Base-by-base conservation (phyloP, 2,113 vertebrate genomes). In the Corythaixoides concolor region DNA sequence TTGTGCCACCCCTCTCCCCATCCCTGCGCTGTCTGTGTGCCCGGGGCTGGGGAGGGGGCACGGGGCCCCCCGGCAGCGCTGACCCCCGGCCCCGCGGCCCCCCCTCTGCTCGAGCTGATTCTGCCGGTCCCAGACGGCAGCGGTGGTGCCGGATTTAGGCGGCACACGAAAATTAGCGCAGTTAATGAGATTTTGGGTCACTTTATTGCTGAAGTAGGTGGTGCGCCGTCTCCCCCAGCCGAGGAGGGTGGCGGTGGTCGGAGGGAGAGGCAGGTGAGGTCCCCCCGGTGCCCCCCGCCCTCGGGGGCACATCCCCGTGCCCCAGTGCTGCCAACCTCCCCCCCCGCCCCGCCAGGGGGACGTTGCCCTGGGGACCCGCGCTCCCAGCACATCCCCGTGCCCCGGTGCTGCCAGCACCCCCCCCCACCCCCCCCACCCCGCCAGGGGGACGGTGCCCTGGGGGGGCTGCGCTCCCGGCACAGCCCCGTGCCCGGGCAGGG, bases 21-120 rank as follows among this genome's bases (percentile, higher is more conserved):
- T 35, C 37, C 5, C 6, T 4, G 1, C 28, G 69, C 43, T 73
- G 18, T 17, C 5, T 1, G 16, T 5, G 33, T 19, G 37, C 26
- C 58, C 9, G 37, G 5, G 47, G 56, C 67, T 86, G 39, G 39
- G 39, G 39, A 11, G 39, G 39, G 39, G 39, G 39, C 39, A 11
- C 39, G 39, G 39, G 39, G 39, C 39, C 39, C 56, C 58, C 32
- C 7, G 1, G 43, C 49, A 24, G 67, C 0, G 0, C 59, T 90
- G 68, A 35, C 49, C 35, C 27, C 41, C 39, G 2, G 32, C 26
- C 56, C 80, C 6, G 3, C 0, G 8, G 89, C 79, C 66, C 88
- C 60, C 90, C 69, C 88, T 96, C 95, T 96, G 91, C 96, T 96
- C 96, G 96, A 95, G 95, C 96, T 96, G 79, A 7, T 96, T 96